These are phyloP conservation scores for Drosophila parthenogenetica DNA, from an alignment of 2,888 invertebrate genomes.

Conservation along the genomic window DNA sequence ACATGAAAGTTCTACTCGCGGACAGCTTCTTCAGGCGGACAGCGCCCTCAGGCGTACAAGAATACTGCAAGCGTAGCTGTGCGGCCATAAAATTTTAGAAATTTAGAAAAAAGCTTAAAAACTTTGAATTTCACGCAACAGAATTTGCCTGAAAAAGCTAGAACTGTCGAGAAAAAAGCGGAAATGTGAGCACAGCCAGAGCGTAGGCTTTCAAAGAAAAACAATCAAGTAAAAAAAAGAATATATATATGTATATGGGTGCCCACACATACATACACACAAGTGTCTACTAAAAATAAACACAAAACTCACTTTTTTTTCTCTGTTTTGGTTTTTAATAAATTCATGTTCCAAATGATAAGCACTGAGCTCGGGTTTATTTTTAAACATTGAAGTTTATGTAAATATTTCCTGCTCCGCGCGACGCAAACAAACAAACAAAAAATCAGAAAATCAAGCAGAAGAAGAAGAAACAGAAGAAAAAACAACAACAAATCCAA, in stretches of 20 bases:
- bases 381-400: slow-evolving; percentile 79
- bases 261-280: not conserved
- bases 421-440: slow-evolving; percentile 65
- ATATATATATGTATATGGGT: not conserved
- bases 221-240: slow-evolving; percentile 1
- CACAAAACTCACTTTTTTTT: slow-evolving; percentile 18
- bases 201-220: too few species aligned
- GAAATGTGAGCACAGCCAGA: too few species aligned
- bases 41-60: too few species aligned
- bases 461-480: slow-evolving; percentile 19
- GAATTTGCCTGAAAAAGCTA: too few species aligned
- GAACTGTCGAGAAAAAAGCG: too few species aligned
- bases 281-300: slow-evolving; percentile 13
- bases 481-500: slow-evolving; percentile 30
- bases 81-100: too few species aligned
- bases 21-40: too few species aligned
- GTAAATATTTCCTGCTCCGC: slow-evolving; percentile 76
- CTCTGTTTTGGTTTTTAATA: slow-evolving; percentile 42
- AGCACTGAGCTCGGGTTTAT: slow-evolving; percentile 61
- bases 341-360: slow-evolving; percentile 78
- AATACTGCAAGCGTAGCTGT: too few species aligned
- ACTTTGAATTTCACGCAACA: too few species aligned
- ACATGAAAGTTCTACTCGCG: too few species aligned
- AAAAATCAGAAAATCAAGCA: slow-evolving; percentile 19
- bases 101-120: too few species aligned